Base-by-base conservation (phyloP, 1,140 invertebrate species). In the Aphaenogaster rudis region DNA sequence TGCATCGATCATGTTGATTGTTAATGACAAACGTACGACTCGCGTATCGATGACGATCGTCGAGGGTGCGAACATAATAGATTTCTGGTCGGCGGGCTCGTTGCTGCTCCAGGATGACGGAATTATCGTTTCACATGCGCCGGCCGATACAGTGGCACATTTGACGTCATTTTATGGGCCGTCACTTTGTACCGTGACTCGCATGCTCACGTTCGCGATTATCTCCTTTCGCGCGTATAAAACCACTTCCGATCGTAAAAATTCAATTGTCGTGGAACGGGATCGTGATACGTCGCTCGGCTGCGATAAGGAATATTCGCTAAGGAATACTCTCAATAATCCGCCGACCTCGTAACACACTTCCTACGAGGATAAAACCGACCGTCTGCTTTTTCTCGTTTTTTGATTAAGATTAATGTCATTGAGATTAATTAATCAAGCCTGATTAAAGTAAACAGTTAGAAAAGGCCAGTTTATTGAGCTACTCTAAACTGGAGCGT, bases 81-180 rank as follows among this genome's bases (percentile, higher is more conserved):
- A 76, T 79, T 57, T 88, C 15, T 15, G 0, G 48, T 64, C 8
- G 4, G 39, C 61, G 2, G 54, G 33, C 36, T 66, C 42, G 21
- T 66, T 42, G 13, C 21, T 45, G 48, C 17, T 9, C 2, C 33
- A 3, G 28, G 9, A 48, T 33, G 42, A 39, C 71, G 64, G 50
- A n/a, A 54, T 86, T 66, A 79, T 72, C 66, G 7, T 52, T 11
- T 11, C 28, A 28, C 28, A 74, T 57, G 15, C 52, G 78, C 72
- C 36, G 48, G 9, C 5, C 17, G 1, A 72, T 67, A 48, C 48
- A 77, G 57, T 52, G 45, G 1, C n/a, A 54, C 11, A 86, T 88
- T 79, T 88, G 81, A 57, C 82, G 87, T 88, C 76, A 81, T 63
- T 50, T 71, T 64, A 54, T 67, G 28, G 28, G 2, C 50, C 82